Conservation (phyloP, 2,113 vertebrate genomes). For the Dipodomys stephensi region DNA sequence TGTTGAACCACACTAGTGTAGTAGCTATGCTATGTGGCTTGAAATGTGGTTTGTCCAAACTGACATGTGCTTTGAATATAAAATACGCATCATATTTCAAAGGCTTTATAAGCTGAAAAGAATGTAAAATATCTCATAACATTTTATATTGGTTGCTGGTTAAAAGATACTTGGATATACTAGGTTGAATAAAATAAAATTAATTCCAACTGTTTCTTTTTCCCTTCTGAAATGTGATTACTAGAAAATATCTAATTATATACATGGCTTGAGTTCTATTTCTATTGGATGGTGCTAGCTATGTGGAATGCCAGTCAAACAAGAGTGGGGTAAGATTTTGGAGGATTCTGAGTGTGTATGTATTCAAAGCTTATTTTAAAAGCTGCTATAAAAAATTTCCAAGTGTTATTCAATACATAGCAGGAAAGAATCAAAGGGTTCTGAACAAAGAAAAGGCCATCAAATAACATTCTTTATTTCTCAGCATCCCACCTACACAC, state of each 20-base stretch:
- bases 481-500: not conserved
- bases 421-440: constrained; percentile 2
- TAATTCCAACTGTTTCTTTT: not conserved
- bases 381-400: not conserved
- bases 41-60: not conserved
- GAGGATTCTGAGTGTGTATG: not conserved
- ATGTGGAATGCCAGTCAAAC: not conserved
- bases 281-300: not conserved
- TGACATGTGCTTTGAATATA: not conserved
- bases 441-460: not conserved
- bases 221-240: not conserved
- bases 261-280: not conserved
- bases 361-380: not conserved
- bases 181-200: constrained; percentile 10
- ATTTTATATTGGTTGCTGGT: not conserved
- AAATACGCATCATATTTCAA: constrained; percentile 14
- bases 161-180: not conserved
- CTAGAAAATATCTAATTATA: not conserved
- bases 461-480: not conserved
- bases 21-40: not conserved
- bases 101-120: not conserved
- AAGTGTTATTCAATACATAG: not conserved
- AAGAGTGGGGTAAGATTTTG: not conserved
- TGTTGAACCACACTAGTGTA: not conserved
- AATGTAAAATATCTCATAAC: not conserved